Base-by-base conservation (phyloP, 2,888 invertebrate genomes). In the Salpingus planirostris region DNA sequence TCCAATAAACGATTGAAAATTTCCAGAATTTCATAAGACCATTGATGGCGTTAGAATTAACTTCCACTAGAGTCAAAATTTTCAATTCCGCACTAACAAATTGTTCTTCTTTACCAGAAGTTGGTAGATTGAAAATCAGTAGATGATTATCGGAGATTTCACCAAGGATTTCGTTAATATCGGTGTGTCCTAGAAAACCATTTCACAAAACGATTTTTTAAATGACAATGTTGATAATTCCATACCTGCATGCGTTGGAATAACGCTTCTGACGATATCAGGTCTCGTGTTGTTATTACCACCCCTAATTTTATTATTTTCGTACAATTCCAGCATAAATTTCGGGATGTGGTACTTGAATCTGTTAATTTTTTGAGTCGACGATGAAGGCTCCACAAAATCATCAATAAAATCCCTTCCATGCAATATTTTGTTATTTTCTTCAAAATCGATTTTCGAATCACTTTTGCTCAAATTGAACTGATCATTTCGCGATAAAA, bases 271-370 rank as follows among this genome's bases (percentile, higher is more conserved):
- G 2, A 65, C 63, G 22, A 65, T 50, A 52, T 64, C 64, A 3
- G 61, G 56, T 10, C 15, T 8, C 12, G 27, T 24, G 38, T 34
- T 14, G 32, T 33, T n/a, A 31, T 8, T 38, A 30, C 40, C 36
- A 14, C 48, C 47, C 1, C 36, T 40, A 7, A 44, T 44, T 47
- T 59, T 60, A 29, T 57, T 54, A 26, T 50, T 54, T 36, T 62
- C 60, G 34, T 64, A 65, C 33, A 65, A 44, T 34, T 65, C 62
- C 32, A 65, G 33, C 64, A 65, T 65, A 43, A 62, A 62, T 40
- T 64, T 63, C 0, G 64, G 63, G 7, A 65, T 52, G 32, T 65
- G 64, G 24, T 52, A 44, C 31, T 47, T 56, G 8, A 31, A n/a
- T n/a, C 21, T 21, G 21, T 6, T 21, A 6, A 7, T 21, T 21